A percentile compares a stretch with the other conserved stretches of the same genome.
Conservation (phyloP, 2,113 vertebrate species). For the Dendropsophus ebraccatus region DNA sequence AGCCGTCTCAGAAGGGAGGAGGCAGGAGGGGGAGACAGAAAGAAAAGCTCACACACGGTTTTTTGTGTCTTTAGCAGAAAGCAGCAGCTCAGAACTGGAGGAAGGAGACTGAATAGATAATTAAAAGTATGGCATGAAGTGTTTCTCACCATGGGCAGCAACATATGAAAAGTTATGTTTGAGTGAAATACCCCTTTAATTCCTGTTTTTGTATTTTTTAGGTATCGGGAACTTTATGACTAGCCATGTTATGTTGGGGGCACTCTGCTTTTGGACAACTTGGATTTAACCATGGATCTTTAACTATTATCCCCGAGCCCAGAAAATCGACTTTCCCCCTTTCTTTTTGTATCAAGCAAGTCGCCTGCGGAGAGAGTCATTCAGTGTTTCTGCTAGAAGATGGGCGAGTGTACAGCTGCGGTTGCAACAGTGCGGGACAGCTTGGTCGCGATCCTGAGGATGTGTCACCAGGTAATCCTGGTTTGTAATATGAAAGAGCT, state of each 20-base stretch:
- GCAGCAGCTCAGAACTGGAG: no score
- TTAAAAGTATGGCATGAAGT: no score
- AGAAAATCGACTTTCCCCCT: constrained; percentile 79
- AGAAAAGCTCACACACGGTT: no score
- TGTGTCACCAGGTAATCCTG: constrained; percentile 81
- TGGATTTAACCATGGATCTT: constrained; percentile 78
- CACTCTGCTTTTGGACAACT: constrained; percentile 88
- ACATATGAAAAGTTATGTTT: no score
- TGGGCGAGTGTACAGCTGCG: constrained; percentile 92
- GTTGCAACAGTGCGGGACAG: constrained; percentile 90
- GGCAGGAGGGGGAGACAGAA: no score
- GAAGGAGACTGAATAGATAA: no score
- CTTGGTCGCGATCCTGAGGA: constrained; percentile 88
- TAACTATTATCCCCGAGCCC: constrained; percentile 80
- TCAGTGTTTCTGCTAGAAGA: constrained; percentile 89
- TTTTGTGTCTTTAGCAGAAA: no score
- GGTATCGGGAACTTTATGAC: constrained; percentile 71
- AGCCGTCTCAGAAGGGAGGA: no score
- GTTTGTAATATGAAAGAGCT: not conserved
- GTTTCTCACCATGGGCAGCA: no score
- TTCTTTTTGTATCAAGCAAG: constrained; percentile 82
- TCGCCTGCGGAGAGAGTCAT: constrained; percentile 88
- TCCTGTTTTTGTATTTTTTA: constrained; percentile 24
- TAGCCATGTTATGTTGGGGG: constrained; percentile 95
- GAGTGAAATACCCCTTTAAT: no score